Base-by-base conservation (phyloP, 2,888 invertebrate genomes). In the Ophion ventricosus region DNA sequence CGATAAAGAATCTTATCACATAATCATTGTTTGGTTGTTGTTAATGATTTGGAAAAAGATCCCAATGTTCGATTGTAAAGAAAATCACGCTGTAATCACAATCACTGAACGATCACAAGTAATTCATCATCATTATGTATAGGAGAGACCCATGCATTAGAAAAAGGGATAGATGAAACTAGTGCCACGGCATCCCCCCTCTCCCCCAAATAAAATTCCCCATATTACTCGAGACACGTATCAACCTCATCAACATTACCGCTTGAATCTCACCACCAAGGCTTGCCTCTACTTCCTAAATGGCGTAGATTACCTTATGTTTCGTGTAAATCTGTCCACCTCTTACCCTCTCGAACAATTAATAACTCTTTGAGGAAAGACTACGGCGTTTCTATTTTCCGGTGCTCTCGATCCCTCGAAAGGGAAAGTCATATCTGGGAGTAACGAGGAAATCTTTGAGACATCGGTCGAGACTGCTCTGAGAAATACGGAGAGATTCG, bases 281-380 rank as follows among this genome's bases (percentile, higher is more conserved):
- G 82, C 84, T 85, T 82, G 82, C 66, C 59, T 59, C 26, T 64
- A 26, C 49, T 69, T 59, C 35, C 20, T 66, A 64, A 63, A 61
- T 80, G 79, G 73, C 76, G 63, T 85, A 85, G 76, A 73, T 73
- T 10, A 69, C 82, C 82, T 25, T 61, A 73, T 82, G 79, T 85
- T 82, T 63, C 49, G 64, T 82, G 84, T 79, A 49, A 72, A 54
- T 14, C 59, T 25, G 23, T 17, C 40, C 3, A 1, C 17, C 49
- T 10, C 40, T 40, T 10, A 10, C 8, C 7, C 10, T 40, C 72
- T 57, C 23, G 66, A 35, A 82, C 59, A 23, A 35, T 25, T 56
- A 75, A 49, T 81, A 20, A 49, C 69, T 67, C 17, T 57, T 11
- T 4, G 25, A 57, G 56, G 3, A 5, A 59, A 69, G 40, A 69